Evolutionary conservation across 2,113 vertebrate species (phyloP), one percentile per base, ranked within the genome.

Genomic region (Seriola quinqueradiata): DNA sequence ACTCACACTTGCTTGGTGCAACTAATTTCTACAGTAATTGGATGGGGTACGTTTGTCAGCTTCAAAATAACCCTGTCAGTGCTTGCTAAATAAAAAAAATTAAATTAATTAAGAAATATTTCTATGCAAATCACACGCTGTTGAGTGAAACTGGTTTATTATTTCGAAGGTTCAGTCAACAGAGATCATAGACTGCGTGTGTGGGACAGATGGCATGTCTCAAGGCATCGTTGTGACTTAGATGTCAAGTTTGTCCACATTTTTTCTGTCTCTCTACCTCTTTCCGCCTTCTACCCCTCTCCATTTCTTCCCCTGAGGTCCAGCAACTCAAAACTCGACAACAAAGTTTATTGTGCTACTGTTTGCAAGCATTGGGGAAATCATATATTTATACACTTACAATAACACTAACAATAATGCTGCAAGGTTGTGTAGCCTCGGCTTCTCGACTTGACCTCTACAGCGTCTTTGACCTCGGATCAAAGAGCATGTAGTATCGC

Each of bases 401-500:
- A 36, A 8, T 17, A 42, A 54, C 5, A 7, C 8, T 32, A 38
- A 57, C 65, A 40, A 13, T 13, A 23, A n/a, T n/a, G 9, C 75
- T 59, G 54, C 16, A 60, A 52, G 32, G 67, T 65, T 28, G n/a
- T n/a, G 28, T n/a, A 4, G 16, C 32, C 58, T 68, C n/a, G 11
- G 16, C 65, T 72, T 59, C 32, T 61, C 23, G 4, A 11, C 25
- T 61, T 77, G 83, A 90, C 81, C 89, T 82, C 74, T 28, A 57
- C 77, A 38, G 34, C 38, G 64, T 64, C 60, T 44, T 40, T 85
- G 77, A 83, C 86, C 64, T 70, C 19, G 6, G 28, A 70, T 76
- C 58, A 87, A 83, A 60, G 52, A 77, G 71, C 79, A 69, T 82
- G 85, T 77, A 73, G 86, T 79, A 76, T 77, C 13, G 28, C 28